Base-by-base conservation (phyloP, 2,888 invertebrate genomes). In the Choristoneura rosaceana region DNA sequence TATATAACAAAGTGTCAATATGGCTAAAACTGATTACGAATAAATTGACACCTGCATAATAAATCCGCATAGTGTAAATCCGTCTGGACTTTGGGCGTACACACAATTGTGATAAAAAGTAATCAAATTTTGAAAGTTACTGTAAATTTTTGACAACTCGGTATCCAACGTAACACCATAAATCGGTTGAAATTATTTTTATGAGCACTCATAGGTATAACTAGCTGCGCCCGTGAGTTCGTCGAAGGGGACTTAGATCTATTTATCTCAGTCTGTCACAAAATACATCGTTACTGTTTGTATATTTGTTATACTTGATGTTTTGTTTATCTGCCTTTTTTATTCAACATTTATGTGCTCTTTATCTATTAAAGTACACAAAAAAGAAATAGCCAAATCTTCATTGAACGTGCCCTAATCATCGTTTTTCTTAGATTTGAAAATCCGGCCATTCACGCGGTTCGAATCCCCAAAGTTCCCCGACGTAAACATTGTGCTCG, bases 401-500 rank as follows among this genome's bases (percentile, higher is more conserved):
- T 66, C 64, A 64, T 34, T 64, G 50, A 55, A 67, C 55, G 25
- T 41, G 47, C 47, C 67, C 67, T 71, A 68, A 63, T 45, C 12
- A 41, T 50, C 33, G 25, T 45, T 67, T 74, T 77, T 73, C 69
- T 75, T 70, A 64, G 74, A 73, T 74, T 60, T 60, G 66, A 68
- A 63, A 66, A 78, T 74, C 77, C 79, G 80, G 79, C 77, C 79
- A 77, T 74, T 70, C 59, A 65, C 71, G 71, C 61, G 74, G 76
- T 76, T 75, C 74, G 50, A 71, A 78, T 78, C 70, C 77, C 71
- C 73, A 79, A 86, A 85, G 79, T 85, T 87, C 82, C 77, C 82
- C 84, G 84, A 83, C 86, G 82, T 76, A 84, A 87, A 85, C 83
- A 85, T 82, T 78, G 78, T 74, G 43, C 59, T 81, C 77, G 76